Conservation (phyloP, 1,140 invertebrate species). For the Reticulitermes speratus region DNA sequence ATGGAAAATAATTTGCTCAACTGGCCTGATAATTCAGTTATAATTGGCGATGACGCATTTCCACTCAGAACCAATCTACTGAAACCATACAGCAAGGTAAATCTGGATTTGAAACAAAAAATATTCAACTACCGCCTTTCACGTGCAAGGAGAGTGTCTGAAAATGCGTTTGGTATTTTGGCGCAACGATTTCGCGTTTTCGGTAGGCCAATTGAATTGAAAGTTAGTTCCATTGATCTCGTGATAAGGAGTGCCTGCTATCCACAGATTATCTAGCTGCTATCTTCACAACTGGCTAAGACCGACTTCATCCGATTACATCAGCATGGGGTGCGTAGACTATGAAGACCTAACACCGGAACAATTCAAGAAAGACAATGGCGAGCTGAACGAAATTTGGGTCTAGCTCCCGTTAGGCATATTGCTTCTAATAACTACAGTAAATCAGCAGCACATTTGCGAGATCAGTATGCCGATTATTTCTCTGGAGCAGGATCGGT, state of each 20-base stretch:
- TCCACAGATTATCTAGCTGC: too few relatives aligned
- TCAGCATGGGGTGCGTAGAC: too few relatives aligned
- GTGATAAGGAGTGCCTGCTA: too few relatives aligned
- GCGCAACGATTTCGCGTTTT: constrained; percentile 36
- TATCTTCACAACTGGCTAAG: constrained; percentile 9
- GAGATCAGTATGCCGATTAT: too few relatives aligned
- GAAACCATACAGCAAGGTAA: constrained; percentile 38
- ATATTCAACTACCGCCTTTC: constrained; percentile 41
- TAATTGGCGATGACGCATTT: constrained; percentile 41
- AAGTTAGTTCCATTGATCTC: constrained; percentile 37
- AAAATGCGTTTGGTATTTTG: constrained; percentile 48
- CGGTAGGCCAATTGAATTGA: constrained; percentile 33
- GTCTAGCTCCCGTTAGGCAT: too few relatives aligned
- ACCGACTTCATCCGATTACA: too few relatives aligned
- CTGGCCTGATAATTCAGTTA: constrained; percentile 26
- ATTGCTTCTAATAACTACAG: too few relatives aligned
- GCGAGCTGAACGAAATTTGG: too few relatives aligned
- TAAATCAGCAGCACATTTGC: too few relatives aligned
- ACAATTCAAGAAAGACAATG: too few relatives aligned
- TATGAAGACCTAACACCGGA: too few relatives aligned
- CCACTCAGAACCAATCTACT: constrained; percentile 35
- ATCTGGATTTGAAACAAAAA: constrained; percentile 36
- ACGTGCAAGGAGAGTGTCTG: constrained; percentile 43
- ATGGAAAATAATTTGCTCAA: not conserved
- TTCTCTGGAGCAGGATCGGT: too few relatives aligned